Percentiles rank a stretch among this genome's conserved stretches.
Conservation (phyloP, 2,797 vertebrate species). For the Lutjanus argentimaculatus region DNA sequence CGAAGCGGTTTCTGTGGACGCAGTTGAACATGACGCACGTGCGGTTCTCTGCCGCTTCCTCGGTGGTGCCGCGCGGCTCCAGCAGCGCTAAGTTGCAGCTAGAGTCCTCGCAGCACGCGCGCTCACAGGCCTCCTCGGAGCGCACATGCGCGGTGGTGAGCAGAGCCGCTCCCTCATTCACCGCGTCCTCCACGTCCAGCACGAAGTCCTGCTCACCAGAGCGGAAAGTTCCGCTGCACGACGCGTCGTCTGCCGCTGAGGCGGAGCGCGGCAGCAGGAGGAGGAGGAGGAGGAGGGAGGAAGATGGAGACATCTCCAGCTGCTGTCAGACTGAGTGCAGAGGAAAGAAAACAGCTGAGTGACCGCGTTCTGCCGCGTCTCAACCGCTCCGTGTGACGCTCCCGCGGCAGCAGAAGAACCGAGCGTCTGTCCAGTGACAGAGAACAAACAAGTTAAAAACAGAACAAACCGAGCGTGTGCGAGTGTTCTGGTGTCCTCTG, state of each 20-base stretch:
- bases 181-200: slow-evolving; percentile 89
- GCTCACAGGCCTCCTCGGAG: slow-evolving; percentile 80
- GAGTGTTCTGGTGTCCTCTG: neutral
- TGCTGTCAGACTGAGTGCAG: neutral
- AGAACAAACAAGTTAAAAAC: neutral
- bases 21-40: slow-evolving; percentile 91
- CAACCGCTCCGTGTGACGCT: neutral
- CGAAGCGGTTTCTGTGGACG: slow-evolving; percentile 88
- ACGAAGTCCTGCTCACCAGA: slow-evolving; percentile 55
- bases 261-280: neutral
- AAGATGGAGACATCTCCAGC: slow-evolving; percentile 25
- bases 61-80: slow-evolving; percentile 60
- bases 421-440: neutral
- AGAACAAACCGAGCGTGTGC: no score
- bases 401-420: neutral
- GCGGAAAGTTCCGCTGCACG: slow-evolving; percentile 11
- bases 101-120: slow-evolving; percentile 83
- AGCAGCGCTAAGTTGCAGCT: slow-evolving; percentile 91
- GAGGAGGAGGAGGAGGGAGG: slow-evolving; percentile 11
- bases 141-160: slow-evolving; percentile 76
- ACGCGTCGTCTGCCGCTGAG: slow-evolving; percentile 4
- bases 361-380: neutral
- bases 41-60: slow-evolving; percentile 35
- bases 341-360: neutral
- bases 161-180: slow-evolving; percentile 88